Percentiles rank a stretch among this genome's conserved stretches.
Evolutionary conservation across 1,140 invertebrate species (phyloP).

Genomic region (Proales similis): DNA sequence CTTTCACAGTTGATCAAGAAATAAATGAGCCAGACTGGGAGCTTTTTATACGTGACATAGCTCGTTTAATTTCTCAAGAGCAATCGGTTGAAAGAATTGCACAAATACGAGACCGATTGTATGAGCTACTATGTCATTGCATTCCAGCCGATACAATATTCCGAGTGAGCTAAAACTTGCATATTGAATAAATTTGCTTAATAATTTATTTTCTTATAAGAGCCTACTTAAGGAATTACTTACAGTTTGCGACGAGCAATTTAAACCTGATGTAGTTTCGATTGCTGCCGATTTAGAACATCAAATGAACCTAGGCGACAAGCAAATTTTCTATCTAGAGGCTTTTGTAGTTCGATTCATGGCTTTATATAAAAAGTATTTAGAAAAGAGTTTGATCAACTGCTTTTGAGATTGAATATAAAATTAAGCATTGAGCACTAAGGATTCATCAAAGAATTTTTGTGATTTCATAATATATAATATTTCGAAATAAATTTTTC

Average conservation of each 20-base stretch:
- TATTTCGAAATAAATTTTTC: too few species aligned
- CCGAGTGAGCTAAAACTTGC: conserved; percentile 54
- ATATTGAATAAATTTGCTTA: neutral
- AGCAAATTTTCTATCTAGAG: conserved; percentile 92
- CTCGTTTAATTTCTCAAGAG: conserved; percentile 67
- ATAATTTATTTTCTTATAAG: conserved; percentile 43
- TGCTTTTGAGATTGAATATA: conserved; percentile 5
- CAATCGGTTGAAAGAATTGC: conserved; percentile 77
- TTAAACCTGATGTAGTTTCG: conserved; percentile 75
- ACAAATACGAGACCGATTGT: conserved; percentile 76
- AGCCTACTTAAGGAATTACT: conserved; percentile 75
- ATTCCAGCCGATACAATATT: conserved; percentile 91
- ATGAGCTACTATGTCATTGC: conserved; percentile 84
- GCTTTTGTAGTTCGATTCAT: conserved; percentile 93
- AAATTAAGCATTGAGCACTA: neutral
- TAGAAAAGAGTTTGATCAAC: conserved; percentile 16
- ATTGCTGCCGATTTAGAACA: conserved; percentile 82
- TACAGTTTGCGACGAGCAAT: conserved; percentile 76
- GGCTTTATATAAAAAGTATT: conserved; percentile 67
- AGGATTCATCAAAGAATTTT: too few species aligned
- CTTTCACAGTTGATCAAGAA: conserved; percentile 72
- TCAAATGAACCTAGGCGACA: conserved; percentile 75
- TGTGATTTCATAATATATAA: too few species aligned
- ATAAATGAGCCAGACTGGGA: conserved; percentile 88
- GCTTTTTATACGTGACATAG: conserved; percentile 75